Percentiles rank a stretch among this genome's conserved stretches.
These are phyloP conservation scores for Amblyteles armatorius DNA, from an alignment of 2,888 invertebrate species.

Conservation along the genomic window DNA sequence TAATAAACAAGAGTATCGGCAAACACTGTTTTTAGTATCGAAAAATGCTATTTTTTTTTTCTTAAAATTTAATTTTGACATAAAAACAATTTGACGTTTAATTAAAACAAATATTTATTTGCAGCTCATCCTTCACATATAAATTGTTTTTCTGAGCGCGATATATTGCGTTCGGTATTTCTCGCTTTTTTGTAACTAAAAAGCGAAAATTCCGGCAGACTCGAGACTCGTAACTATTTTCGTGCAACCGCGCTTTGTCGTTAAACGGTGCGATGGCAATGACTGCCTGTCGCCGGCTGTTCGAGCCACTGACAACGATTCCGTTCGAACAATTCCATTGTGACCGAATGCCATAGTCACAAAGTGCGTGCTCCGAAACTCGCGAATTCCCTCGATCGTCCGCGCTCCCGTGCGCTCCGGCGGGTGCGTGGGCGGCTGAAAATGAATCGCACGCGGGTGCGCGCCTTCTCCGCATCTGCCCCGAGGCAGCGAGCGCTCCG, in stretches of 20 bases:
- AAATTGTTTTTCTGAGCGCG: too few relatives aligned
- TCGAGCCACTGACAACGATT: neutral
- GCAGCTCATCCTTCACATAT: too few relatives aligned
- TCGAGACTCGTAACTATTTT: too few relatives aligned
- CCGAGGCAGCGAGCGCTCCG: neutral
- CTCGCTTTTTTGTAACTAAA: too few relatives aligned
- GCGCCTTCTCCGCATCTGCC: neutral
- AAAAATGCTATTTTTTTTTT: too few relatives aligned
- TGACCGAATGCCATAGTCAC: neutral
- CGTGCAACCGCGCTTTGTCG: too few relatives aligned
- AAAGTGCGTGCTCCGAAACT: neutral
- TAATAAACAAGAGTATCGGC: neutral
- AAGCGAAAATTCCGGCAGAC: too few relatives aligned
- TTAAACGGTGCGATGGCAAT: neutral
- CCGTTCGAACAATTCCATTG: neutral
- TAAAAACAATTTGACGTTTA: too few relatives aligned
- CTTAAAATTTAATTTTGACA: too few relatives aligned
- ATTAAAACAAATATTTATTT: too few relatives aligned
- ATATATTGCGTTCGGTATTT: too few relatives aligned
- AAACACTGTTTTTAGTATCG: too few relatives aligned
- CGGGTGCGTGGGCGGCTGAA: slow-evolving; percentile 6
- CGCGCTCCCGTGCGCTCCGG: neutral
- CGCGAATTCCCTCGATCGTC: slow-evolving; percentile 7
- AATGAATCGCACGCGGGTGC: neutral
- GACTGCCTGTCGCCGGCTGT: neutral